Evolutionary conservation across 1,140 invertebrate species (phyloP).

Genomic region (Drosophila albomicans): DNA sequence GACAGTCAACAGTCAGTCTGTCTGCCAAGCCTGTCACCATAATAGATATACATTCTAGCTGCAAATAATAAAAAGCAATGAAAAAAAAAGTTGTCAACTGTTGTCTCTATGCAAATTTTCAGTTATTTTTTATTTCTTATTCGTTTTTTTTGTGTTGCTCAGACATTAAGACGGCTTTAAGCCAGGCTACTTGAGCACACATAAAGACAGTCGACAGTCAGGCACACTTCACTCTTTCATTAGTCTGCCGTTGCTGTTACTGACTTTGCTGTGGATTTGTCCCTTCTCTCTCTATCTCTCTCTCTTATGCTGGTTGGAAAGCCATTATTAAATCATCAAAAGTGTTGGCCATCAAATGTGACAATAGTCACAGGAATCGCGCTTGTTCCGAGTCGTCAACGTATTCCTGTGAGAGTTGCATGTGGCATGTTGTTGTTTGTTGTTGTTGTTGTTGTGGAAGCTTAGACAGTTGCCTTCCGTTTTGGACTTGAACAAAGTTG

Average conservation of each 20-base stretch:
- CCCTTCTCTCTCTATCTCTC: not conserved
- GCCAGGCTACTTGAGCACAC: constrained; percentile 12
- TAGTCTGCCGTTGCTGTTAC: constrained; percentile 17
- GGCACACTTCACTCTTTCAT: constrained; percentile 25
- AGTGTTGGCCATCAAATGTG: constrained; percentile 78
- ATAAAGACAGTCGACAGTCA: not conserved
- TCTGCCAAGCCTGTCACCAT: constrained; percentile 60
- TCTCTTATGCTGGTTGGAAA: constrained; percentile 2
- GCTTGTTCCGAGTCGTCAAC: constrained; percentile 6
- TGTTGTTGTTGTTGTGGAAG: constrained; percentile 7
- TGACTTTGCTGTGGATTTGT: too few relatives aligned
- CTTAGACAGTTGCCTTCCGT: constrained; percentile 53
- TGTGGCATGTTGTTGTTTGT: constrained; percentile 19
- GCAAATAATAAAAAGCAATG: constrained; percentile 63
- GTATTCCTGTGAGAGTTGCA: constrained; percentile 37
- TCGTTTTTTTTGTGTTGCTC: not conserved
- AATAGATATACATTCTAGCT: constrained; percentile 50
- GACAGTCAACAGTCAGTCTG: constrained; percentile 17
- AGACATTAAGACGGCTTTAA: constrained; percentile 23
- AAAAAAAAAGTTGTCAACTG: constrained; percentile 76
- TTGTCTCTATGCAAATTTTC: constrained; percentile 66
- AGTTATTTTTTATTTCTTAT: constrained; percentile 3
- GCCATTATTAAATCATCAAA: constrained; percentile 78
- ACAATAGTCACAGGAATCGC: constrained; percentile 56
- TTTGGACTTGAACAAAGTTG: constrained; percentile 49